Percentiles rank a stretch among this genome's conserved stretches.
phyloP scores from a whole-genome alignment of 2,888 invertebrate species.

The Sialis fuliginosa region DNA sequence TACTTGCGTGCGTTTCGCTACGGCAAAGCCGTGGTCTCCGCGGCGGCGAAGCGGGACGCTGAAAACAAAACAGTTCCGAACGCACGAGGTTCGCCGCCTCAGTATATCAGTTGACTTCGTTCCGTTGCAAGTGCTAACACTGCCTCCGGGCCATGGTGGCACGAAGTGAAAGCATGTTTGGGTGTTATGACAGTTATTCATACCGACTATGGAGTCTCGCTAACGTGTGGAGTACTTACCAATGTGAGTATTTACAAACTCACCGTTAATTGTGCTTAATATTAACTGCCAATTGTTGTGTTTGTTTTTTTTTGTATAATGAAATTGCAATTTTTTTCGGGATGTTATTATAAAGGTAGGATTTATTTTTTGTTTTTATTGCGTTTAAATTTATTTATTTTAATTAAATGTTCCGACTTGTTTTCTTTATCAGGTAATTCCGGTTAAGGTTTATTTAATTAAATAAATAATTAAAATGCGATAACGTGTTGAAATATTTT shows the following conservation, averaged over 20 bases:
- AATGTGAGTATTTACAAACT: slow-evolving; percentile 38
- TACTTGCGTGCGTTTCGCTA: slow-evolving; percentile 14
- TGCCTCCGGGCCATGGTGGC: slow-evolving; percentile 66
- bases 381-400: too few relatives aligned
- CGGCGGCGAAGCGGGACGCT: slow-evolving; percentile 16
- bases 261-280: too few relatives aligned
- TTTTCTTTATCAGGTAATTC: too few relatives aligned
- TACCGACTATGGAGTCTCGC: slow-evolving; percentile 61
- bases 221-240: slow-evolving; percentile 58
- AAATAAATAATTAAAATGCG: too few relatives aligned
- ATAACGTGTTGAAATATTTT: too few relatives aligned
- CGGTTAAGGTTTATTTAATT: too few relatives aligned
- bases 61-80: slow-evolving; percentile 6
- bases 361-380: too few relatives aligned
- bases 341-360: too few relatives aligned
- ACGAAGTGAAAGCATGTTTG: slow-evolving; percentile 60
- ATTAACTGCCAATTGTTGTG: too few relatives aligned
- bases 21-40: slow-evolving; percentile 15
- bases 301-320: too few relatives aligned
- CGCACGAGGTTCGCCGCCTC: slow-evolving; percentile 3
- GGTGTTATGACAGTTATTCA: slow-evolving; percentile 58
- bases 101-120: slow-evolving; percentile 3
- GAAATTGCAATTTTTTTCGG: too few relatives aligned
- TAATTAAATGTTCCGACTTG: too few relatives aligned
- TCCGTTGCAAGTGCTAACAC: slow-evolving; percentile 18